These are phyloP conservation scores for Chaetodon trifascialis DNA, from an alignment of 2,113 vertebrate species.

Conservation along the genomic window DNA sequence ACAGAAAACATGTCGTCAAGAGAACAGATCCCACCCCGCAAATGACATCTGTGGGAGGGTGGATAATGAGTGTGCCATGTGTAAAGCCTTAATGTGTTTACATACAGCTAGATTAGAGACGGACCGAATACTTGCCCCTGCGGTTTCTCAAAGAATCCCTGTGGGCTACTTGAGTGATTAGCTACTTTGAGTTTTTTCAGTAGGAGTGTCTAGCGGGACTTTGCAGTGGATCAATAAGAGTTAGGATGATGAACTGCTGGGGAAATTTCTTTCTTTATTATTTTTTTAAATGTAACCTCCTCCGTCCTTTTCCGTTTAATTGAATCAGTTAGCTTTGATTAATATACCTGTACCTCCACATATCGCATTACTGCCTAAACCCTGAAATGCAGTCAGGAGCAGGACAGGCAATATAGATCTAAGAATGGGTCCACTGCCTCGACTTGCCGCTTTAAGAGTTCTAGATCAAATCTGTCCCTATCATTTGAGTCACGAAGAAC, in stretches of 20 bases:
- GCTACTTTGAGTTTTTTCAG: constrained; percentile 75
- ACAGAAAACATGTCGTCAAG: constrained; percentile 50
- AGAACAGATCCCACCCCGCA: constrained; percentile 59
- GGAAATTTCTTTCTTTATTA: constrained; percentile 60
- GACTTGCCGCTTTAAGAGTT: constrained; percentile 40
- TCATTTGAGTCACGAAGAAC: constrained; percentile 65
- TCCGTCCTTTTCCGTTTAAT: constrained; percentile 57
- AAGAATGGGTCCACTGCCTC: constrained; percentile 37
- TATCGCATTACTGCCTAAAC: constrained; percentile 38
- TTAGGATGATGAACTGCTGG: constrained; percentile 77
- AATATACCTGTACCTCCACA: constrained; percentile 45
- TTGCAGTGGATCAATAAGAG: constrained; percentile 79
- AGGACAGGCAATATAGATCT: constrained; percentile 40
- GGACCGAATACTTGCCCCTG: constrained; percentile 73
- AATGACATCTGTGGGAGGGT: constrained; percentile 59
- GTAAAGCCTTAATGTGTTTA: constrained; percentile 81
- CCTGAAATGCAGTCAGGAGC: constrained; percentile 43
- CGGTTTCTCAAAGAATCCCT: constrained; percentile 77
- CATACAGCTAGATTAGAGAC: constrained; percentile 75
- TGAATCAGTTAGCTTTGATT: constrained; percentile 70
- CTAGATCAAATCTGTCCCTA: constrained; percentile 67
- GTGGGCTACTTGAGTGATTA: constrained; percentile 81
- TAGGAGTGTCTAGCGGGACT: constrained; percentile 65
- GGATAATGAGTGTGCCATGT: constrained; percentile 73
- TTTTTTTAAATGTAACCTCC: constrained; percentile 51